A percentile compares a stretch with the other conserved stretches of the same genome.
Conservation (phyloP, 2,888 invertebrate species). For the Oligia latruncula region DNA sequence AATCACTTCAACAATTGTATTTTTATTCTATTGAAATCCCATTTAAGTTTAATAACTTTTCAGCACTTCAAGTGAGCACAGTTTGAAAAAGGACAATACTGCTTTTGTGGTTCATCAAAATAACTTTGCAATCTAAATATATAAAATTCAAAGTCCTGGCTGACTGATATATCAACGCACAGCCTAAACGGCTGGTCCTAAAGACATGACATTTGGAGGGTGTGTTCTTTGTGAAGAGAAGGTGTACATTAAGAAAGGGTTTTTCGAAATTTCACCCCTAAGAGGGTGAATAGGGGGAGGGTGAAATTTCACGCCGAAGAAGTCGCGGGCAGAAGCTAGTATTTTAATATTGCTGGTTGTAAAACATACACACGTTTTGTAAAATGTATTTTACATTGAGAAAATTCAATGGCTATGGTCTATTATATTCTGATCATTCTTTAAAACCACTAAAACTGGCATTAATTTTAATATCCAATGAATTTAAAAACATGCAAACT, state of each 20-base stretch:
- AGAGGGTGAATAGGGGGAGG: no score
- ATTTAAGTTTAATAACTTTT: conserved; percentile 38
- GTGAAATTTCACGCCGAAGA: no score
- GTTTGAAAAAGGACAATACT: conserved; percentile 17
- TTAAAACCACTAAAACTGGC: no score
- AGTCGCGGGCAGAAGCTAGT: no score
- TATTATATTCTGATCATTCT: not conserved
- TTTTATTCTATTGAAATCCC: conserved; percentile 27
- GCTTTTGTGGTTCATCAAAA: conserved; percentile 20
- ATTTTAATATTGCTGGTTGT: not conserved
- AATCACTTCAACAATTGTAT: conserved; percentile 27
- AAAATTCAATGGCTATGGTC: not conserved
- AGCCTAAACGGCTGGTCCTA: no score
- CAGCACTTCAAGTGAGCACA: conserved; percentile 15
- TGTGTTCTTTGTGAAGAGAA: no score
- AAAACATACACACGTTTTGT: not conserved
- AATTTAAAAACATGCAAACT: conserved; percentile 42
- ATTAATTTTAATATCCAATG: not conserved
- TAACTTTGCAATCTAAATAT: conserved; percentile 7
- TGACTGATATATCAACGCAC: no score
- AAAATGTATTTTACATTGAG: not conserved
- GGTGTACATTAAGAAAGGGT: no score
- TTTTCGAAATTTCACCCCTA: no score
- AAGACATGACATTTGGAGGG: no score
- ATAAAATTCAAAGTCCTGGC: no score